These are phyloP conservation scores for Scalopus aquaticus DNA, from an alignment of 2,113 vertebrate genomes.

Conservation along the genomic window DNA sequence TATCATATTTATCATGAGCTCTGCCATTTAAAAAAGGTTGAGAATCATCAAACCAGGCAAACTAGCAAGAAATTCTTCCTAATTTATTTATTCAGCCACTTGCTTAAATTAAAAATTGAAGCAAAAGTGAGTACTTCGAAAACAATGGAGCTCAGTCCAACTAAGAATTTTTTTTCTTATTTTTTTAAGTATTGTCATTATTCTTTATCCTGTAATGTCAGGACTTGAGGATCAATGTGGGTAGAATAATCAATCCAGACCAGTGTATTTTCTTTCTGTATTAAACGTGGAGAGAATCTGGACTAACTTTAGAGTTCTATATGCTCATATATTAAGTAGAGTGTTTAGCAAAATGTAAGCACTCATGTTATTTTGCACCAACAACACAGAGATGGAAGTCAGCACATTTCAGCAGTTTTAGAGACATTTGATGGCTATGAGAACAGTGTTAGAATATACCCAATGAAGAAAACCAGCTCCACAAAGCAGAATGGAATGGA, in stretches of 20 bases:
- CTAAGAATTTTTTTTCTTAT: background rate
- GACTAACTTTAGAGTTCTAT: background rate
- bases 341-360: background rate
- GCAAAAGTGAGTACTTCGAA: background rate
- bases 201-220: background rate
- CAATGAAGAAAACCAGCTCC: background rate
- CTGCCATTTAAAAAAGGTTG: background rate
- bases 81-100: background rate
- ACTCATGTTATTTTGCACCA: background rate
- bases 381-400: background rate
- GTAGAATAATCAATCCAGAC: background rate
- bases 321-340: background rate
- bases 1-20: background rate
- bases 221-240: background rate
- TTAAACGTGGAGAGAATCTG: background rate
- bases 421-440: background rate
- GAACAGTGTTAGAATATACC: background rate
- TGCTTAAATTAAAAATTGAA: conserved; percentile 18
- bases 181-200: background rate
- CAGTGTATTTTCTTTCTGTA: background rate
- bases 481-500: background rate
- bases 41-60: background rate
- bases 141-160: background rate
- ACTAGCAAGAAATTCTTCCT: background rate
- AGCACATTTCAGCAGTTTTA: background rate